Evolutionary conservation across 2,113 vertebrate species (phyloP).

Genomic region (Eclectus roratus): DNA sequence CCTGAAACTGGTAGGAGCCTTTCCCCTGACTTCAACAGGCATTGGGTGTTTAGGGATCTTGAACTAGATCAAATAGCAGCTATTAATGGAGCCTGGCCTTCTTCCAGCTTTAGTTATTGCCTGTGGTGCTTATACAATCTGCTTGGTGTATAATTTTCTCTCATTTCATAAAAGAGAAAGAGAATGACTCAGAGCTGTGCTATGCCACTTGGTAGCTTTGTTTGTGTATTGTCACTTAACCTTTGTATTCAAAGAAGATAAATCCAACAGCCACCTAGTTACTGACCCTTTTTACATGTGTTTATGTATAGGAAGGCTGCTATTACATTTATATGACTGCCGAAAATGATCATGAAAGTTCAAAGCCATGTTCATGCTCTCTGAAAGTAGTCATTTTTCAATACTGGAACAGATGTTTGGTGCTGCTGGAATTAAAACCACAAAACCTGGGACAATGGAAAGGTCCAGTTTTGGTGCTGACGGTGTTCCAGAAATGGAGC

Average conservation of each 20-base stretch:
- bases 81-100: background rate
- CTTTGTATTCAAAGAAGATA: conserved; percentile 12
- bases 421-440: background rate
- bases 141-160: conserved; percentile 41
- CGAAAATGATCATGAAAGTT: background rate
- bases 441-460: background rate
- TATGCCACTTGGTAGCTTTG: background rate
- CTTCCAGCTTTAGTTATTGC: conserved; percentile 45
- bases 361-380: background rate
- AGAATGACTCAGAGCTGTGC: conserved; percentile 38
- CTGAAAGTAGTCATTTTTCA: background rate
- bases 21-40: background rate
- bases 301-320: background rate
- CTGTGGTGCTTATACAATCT: conserved; percentile 47
- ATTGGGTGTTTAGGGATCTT: background rate
- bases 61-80: conserved; percentile 3
- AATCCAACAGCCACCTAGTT: background rate
- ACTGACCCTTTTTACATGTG: background rate
- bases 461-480: background rate
- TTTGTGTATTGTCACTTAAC: conserved; percentile 23
- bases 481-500: background rate
- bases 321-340: background rate
- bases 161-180: conserved; percentile 2
- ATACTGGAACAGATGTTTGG: background rate
- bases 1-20: background rate